phyloP scores from a whole-genome alignment of 2,888 invertebrate species.

The Frankliniella fusca region DNA sequence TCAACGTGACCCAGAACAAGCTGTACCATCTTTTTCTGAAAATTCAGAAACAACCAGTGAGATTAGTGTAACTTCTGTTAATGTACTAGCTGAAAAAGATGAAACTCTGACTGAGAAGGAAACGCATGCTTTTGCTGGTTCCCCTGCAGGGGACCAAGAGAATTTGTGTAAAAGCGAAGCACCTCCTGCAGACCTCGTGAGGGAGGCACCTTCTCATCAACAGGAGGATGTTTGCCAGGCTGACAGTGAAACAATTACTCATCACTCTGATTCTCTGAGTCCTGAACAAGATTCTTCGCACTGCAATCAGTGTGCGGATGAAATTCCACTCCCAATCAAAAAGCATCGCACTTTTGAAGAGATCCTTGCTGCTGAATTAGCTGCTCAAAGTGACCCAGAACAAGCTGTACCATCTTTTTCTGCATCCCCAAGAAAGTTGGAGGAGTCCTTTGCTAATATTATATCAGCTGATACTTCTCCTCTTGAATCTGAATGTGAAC shows the following conservation, averaged over 20 bases:
- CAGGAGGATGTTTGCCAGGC: too few relatives aligned
- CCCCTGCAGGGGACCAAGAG: background rate
- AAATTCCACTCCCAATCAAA: background rate
- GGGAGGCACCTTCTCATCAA: too few relatives aligned
- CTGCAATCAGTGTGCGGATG: background rate
- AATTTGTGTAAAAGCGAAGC: too few relatives aligned
- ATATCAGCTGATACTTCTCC: background rate
- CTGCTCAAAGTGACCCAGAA: background rate
- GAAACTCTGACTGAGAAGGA: too few relatives aligned
- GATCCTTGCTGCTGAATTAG: constrained; percentile 1
- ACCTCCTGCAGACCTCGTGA: too few relatives aligned
- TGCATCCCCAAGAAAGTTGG: background rate
- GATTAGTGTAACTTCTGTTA: too few relatives aligned
- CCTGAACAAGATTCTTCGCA: too few relatives aligned
- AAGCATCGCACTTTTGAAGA: background rate
- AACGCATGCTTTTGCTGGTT: background rate
- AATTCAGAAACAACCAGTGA: too few relatives aligned
- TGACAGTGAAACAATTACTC: too few relatives aligned
- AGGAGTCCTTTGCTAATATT: background rate
- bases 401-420: background rate
- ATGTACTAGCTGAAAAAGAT: too few relatives aligned
- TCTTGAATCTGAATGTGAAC: background rate
- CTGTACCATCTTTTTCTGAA: too few relatives aligned
- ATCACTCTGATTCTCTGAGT: too few relatives aligned
- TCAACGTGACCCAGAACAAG: background rate